Conservation (phyloP, 92 coral and sea anemone species). For the Muricea muricata region DNA sequence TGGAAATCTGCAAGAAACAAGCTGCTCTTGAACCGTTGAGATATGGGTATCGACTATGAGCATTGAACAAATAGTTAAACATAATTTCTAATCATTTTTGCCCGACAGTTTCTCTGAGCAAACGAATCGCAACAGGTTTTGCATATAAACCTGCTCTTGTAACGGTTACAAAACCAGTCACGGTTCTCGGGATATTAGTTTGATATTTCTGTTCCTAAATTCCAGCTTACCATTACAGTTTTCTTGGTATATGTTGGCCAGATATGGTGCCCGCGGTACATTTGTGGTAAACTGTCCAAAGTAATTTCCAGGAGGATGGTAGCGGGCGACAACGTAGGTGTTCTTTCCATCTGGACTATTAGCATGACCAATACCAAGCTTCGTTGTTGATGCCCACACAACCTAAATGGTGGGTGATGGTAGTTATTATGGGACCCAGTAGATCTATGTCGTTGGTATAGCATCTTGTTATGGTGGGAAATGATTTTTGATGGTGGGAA, state of each 20-base stretch:
- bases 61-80: too few relatives aligned
- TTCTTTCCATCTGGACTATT: constrained; percentile 2
- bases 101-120: too few relatives aligned
- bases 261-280: constrained; percentile 21
- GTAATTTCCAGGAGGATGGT: background rate
- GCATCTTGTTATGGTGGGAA: background rate
- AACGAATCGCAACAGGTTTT: too few relatives aligned
- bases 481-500: too few relatives aligned
- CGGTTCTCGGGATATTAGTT: too few relatives aligned
- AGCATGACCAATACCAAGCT: constrained; percentile 33
- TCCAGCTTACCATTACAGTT: constrained; percentile 35
- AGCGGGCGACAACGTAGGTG: constrained; percentile 33
- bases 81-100: too few relatives aligned
- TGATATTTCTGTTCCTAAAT: background rate
- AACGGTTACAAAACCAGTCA: too few relatives aligned
- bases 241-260: constrained; percentile 5
- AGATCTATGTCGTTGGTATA: background rate
- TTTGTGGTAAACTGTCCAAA: background rate
- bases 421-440: background rate
- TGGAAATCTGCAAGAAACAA: too few relatives aligned
- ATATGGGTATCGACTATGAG: too few relatives aligned
- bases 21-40: too few relatives aligned
- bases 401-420: background rate
- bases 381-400: background rate
- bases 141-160: too few relatives aligned